Percentiles rank a stretch among this genome's conserved stretches.
phyloP scores from a whole-genome alignment of 2,888 invertebrate genomes.

The Ypsolopha scabrella region DNA sequence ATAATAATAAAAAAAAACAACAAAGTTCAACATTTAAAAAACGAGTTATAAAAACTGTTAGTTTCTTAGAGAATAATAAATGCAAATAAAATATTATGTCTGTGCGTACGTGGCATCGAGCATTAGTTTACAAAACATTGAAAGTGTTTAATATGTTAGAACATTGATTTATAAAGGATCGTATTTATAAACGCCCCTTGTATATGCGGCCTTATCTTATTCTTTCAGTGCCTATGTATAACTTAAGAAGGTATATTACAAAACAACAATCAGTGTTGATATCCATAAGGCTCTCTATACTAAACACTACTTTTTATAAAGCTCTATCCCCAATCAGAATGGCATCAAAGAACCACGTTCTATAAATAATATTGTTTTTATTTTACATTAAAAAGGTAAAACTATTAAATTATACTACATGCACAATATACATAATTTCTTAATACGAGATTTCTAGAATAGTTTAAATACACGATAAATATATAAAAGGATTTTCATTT shows the following conservation, averaged over 20 bases:
- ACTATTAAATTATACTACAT: constrained; percentile 27
- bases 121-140: background rate
- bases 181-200: too few relatives aligned
- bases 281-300: constrained; percentile 47
- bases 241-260: constrained; percentile 10
- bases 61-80: too few relatives aligned
- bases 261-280: constrained; percentile 22
- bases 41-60: too few relatives aligned
- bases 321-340: constrained; percentile 66
- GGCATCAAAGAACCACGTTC: constrained; percentile 35
- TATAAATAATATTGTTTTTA: constrained; percentile 17
- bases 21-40: too few relatives aligned
- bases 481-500: constrained; percentile 51
- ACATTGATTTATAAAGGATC: too few relatives aligned
- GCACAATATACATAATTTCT: constrained; percentile 56
- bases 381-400: background rate
- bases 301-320: constrained; percentile 66
- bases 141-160: too few relatives aligned
- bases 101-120: background rate
- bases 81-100: too few relatives aligned
- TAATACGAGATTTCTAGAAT: constrained; percentile 21
- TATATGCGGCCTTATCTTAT: too few relatives aligned
- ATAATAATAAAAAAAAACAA: too few relatives aligned
- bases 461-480: constrained; percentile 45
- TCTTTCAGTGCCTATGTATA: constrained; percentile 4